Evolutionary conservation across 2,888 invertebrate species (phyloP).

Genomic region (Dicyrtomina minuta): DNA sequence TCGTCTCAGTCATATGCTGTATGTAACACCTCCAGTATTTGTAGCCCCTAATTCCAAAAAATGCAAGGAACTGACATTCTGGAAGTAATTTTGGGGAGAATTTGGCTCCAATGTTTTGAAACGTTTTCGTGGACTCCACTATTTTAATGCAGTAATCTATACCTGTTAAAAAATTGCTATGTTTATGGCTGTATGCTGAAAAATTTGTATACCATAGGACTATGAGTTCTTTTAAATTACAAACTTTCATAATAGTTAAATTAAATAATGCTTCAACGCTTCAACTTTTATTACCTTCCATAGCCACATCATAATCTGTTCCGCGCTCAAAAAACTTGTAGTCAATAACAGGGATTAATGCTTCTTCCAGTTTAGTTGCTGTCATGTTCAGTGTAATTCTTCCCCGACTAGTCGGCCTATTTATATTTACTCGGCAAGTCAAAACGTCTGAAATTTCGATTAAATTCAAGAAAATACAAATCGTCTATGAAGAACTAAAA

Average conservation of each 20-base stretch:
- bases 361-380: neutral
- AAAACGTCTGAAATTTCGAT: neutral
- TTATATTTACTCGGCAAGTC: neutral
- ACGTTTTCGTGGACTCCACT: slow-evolving; percentile 5
- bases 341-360: neutral
- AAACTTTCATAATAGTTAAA: no score
- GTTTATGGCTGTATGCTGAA: neutral
- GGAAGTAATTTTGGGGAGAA: neutral
- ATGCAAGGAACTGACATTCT: neutral
- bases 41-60: neutral
- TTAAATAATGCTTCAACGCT: no score
- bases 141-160: slow-evolving; percentile 1
- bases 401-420: slow-evolving; percentile 11
- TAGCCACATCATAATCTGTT: slow-evolving; percentile 13
- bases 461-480: no score
- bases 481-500: no score
- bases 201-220: no score
- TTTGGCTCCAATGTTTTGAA: slow-evolving; percentile 9
- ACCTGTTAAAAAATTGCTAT: neutral
- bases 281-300: no score
- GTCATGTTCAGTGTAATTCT: neutral
- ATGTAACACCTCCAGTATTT: slow-evolving; percentile 8
- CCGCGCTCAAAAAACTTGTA: slow-evolving; percentile 15
- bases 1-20: neutral
- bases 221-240: no score